phyloP scores from a whole-genome alignment of 2,888 invertebrate genomes.

The Muscina levida region DNA sequence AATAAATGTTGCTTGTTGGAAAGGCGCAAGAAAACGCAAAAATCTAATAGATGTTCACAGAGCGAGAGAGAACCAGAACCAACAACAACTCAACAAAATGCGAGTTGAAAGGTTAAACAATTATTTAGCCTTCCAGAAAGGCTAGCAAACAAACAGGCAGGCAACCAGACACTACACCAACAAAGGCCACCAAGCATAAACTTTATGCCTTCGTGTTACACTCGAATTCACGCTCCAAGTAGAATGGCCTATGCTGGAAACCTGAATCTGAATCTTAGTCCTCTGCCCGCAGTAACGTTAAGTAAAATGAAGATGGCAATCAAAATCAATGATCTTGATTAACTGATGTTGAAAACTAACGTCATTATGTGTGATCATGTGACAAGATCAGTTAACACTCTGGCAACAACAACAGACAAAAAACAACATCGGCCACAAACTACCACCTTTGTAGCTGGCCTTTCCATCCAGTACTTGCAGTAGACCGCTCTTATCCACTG shows the following conservation, averaged over 20 bases:
- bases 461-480: too few species aligned
- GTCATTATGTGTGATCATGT: conserved; percentile 57
- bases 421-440: neutral
- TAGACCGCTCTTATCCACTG: neutral
- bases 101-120: conserved; percentile 71
- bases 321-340: conserved; percentile 61
- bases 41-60: neutral
- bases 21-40: neutral
- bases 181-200: neutral
- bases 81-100: conserved; percentile 38
- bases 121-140: conserved; percentile 69
- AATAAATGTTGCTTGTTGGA: conserved; percentile 12
- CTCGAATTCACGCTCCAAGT: too few species aligned
- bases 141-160: too few species aligned
- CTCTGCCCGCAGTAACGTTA: neutral
- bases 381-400: conserved; percentile 66
- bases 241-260: conserved; percentile 30
- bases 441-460: too few species aligned
- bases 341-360: conserved; percentile 44
- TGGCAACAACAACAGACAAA: conserved; percentile 12
- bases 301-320: conserved; percentile 53
- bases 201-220: too few species aligned
- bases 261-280: conserved; percentile 50
- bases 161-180: conserved; percentile 12
- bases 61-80: neutral